Percentiles rank a stretch among this genome's conserved stretches.
These are phyloP conservation scores for Cydia amplana DNA, from an alignment of 1,140 invertebrate species.

Conservation along the genomic window DNA sequence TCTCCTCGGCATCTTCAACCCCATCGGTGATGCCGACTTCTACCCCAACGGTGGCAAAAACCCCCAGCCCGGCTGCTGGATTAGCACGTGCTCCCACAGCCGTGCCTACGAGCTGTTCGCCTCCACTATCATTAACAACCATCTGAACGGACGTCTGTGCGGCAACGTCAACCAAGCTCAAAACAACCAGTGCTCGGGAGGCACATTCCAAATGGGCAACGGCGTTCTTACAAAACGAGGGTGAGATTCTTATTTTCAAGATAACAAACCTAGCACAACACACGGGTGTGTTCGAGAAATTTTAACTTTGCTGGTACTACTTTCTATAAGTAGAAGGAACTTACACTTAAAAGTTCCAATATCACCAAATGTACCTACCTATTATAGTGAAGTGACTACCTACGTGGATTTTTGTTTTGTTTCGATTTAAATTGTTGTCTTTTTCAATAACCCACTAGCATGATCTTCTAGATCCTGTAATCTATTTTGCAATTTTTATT, in stretches of 20 bases:
- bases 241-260: slow-evolving; percentile 34
- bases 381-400: too few relatives aligned
- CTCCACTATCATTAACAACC: slow-evolving; percentile 74
- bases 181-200: slow-evolving; percentile 49
- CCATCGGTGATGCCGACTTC: slow-evolving; percentile 76
- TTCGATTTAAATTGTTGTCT: too few relatives aligned
- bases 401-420: too few relatives aligned
- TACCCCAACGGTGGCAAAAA: slow-evolving; percentile 80
- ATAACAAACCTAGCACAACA: too few relatives aligned
- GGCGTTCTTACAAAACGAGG: slow-evolving; percentile 46
- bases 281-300: too few relatives aligned
- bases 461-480: neutral
- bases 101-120: slow-evolving; percentile 70
- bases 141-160: slow-evolving; percentile 71
- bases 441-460: neutral
- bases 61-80: slow-evolving; percentile 18
- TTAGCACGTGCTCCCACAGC: slow-evolving; percentile 36
- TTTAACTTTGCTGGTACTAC: too few relatives aligned
- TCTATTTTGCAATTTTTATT: neutral
- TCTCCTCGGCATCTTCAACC: slow-evolving; percentile 67
- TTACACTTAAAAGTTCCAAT: too few relatives aligned
- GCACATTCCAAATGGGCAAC: slow-evolving; percentile 61
- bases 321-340: too few relatives aligned
- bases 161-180: slow-evolving; percentile 48
- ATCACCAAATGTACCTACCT: too few relatives aligned